Evolutionary conservation across 2,888 invertebrate genomes (phyloP).

Genomic region (Ichneumoninae sp.): DNA sequence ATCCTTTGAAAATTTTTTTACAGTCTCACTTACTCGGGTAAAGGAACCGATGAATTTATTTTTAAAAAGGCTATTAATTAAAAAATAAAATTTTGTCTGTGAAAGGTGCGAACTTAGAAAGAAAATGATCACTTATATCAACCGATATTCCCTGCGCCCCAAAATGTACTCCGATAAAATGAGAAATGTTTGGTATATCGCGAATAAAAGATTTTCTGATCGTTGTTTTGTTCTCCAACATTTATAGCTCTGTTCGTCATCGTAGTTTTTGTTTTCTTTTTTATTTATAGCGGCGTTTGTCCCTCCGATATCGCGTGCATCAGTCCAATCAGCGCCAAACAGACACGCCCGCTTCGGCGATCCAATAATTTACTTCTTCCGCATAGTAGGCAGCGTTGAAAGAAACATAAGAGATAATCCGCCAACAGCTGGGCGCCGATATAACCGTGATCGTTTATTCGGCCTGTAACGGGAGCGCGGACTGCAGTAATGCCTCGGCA

Average conservation of each 20-base stretch:
- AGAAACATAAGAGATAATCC: constrained; percentile 65
- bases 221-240: not conserved
- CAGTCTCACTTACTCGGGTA: not conserved
- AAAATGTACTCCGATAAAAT: not conserved
- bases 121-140: not conserved
- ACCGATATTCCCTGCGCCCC: not conserved
- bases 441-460: constrained; percentile 64
- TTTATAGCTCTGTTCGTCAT: not conserved
- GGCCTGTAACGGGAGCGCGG: constrained; percentile 22
- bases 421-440: constrained; percentile 62
- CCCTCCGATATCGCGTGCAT: constrained; percentile 12
- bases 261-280: not conserved
- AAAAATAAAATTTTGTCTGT: not conserved
- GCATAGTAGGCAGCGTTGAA: constrained; percentile 35
- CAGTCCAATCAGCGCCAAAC: constrained; percentile 34
- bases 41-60: not conserved
- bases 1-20: no score
- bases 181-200: not conserved
- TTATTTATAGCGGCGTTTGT: not conserved
- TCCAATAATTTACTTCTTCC: constrained; percentile 54
- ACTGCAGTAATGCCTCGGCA: constrained; percentile 54
- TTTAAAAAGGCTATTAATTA: not conserved
- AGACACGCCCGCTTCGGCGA: constrained; percentile 29
- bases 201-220: not conserved
- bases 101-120: not conserved